Conservation (phyloP, 2,113 vertebrate genomes). For the Anarhynchus alexandrinus region DNA sequence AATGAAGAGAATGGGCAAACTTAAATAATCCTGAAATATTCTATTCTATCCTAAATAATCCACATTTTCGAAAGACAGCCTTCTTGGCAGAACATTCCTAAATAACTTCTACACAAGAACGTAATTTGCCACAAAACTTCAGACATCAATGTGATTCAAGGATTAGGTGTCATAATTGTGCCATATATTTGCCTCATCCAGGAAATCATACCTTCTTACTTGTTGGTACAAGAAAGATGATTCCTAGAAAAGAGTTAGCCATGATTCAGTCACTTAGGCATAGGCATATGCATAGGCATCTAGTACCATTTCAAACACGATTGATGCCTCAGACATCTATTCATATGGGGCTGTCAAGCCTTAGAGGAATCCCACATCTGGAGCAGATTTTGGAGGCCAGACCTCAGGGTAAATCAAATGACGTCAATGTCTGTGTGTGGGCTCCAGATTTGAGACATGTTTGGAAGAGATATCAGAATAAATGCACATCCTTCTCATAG, state of each 20-base stretch:
- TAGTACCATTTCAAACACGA: neutral
- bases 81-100: neutral
- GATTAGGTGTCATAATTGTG: neutral
- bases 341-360: neutral
- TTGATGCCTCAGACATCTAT: neutral
- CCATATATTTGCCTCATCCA: neutral
- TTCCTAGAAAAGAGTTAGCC: neutral
- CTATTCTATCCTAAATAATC: neutral
- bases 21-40: neutral
- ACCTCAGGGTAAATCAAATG: neutral
- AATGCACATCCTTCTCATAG: neutral
- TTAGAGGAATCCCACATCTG: neutral
- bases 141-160: neutral
- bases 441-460: neutral
- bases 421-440: neutral
- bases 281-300: neutral
- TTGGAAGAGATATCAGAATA: neutral
- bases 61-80: neutral
- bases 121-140: neutral
- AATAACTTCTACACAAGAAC: neutral
- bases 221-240: neutral
- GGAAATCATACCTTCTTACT: neutral
- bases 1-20: neutral
- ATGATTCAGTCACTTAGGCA: neutral
- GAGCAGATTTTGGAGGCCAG: neutral